These are phyloP conservation scores for Achlya flavicornis DNA, from an alignment of 2,888 invertebrate genomes.

Conservation along the genomic window DNA sequence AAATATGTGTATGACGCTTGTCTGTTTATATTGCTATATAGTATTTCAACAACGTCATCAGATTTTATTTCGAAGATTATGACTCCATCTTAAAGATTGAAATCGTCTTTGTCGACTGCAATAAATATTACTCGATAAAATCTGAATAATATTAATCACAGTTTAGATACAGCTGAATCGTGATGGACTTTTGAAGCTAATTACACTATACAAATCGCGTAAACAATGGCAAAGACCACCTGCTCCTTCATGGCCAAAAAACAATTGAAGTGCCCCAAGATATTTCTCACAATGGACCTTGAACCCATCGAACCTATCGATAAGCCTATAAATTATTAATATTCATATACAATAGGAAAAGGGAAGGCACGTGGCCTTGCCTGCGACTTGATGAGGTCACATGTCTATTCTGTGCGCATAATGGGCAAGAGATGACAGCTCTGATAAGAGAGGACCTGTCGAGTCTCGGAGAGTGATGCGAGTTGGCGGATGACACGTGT, in stretches of 20 bases:
- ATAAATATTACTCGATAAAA: background rate
- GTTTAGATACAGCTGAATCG: conserved; percentile 1
- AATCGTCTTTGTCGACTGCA: background rate
- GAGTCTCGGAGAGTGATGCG: conserved; percentile 35
- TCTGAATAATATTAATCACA: background rate
- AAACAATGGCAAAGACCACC: conserved; percentile 15
- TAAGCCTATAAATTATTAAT: conserved; percentile 45
- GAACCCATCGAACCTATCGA: conserved; percentile 46
- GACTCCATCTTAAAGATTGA: background rate
- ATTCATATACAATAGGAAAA: conserved; percentile 59
- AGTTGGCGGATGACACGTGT: conserved; percentile 12
- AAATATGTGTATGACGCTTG: background rate
- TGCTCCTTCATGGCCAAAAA: conserved; percentile 39
- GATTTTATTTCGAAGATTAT: background rate
- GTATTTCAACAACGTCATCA: background rate
- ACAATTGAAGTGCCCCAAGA: conserved; percentile 47
- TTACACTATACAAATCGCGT: conserved; percentile 1
- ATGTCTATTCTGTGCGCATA: conserved; percentile 64
- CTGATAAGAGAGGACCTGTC: conserved; percentile 52
- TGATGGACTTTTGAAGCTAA: background rate
- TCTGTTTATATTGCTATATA: background rate
- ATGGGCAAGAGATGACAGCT: conserved; percentile 74
- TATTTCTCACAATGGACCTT: conserved; percentile 47
- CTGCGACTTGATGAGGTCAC: conserved; percentile 59
- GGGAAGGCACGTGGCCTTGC: conserved; percentile 60